These are phyloP conservation scores for Apostichopus leukothele DNA, from an alignment of 53 echinoderm and acorn worm species.

Conservation along the genomic window DNA sequence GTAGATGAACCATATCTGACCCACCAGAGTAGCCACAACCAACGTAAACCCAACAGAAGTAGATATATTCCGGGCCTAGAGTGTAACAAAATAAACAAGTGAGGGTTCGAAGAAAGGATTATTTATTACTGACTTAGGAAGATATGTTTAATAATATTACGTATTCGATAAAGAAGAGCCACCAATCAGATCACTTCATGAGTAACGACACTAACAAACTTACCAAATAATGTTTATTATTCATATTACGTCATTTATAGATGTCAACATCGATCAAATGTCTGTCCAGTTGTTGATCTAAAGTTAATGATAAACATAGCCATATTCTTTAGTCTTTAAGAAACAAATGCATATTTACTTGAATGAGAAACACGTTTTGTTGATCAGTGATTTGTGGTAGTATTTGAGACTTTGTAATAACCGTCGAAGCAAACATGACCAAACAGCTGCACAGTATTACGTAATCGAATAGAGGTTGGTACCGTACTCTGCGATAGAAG, in stretches of 20 bases:
- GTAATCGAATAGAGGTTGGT: not conserved
- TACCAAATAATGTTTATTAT: too few relatives aligned
- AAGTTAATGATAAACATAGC: too few relatives aligned
- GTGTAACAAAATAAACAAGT: not conserved
- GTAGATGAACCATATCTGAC: not conserved
- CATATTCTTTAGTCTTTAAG: not conserved
- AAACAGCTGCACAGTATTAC: not conserved
- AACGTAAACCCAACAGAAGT: not conserved
- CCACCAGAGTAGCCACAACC: not conserved
- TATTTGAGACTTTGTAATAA: not conserved
- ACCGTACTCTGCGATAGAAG: not conserved
- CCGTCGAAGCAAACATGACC: not conserved
- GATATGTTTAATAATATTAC: too few relatives aligned
- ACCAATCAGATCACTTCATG: too few relatives aligned
- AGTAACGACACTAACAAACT: too few relatives aligned
- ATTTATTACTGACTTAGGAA: too few relatives aligned
- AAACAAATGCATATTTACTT: not conserved
- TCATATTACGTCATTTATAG: too few relatives aligned
- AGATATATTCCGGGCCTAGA: not conserved
- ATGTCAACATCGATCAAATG: too few relatives aligned
- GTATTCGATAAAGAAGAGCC: too few relatives aligned
- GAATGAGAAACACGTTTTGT: not conserved
- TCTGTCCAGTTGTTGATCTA: too few relatives aligned
- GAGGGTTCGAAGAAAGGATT: too few relatives aligned
- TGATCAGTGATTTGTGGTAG: not conserved